Evolutionary conservation across 2,113 vertebrate species (phyloP).

Genomic region (Embiotoca jacksoni): DNA sequence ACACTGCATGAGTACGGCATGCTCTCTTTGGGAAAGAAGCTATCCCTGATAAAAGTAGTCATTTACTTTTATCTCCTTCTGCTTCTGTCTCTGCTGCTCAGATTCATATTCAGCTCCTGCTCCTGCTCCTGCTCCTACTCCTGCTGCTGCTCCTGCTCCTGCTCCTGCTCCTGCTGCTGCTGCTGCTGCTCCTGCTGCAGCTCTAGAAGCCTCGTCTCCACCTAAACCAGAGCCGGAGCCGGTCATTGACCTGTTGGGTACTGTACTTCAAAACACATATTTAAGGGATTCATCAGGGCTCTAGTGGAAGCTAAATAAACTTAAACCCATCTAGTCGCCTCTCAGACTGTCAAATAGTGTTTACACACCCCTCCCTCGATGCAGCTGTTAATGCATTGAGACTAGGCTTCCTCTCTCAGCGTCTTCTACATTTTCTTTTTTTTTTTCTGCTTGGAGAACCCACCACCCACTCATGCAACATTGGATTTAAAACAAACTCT

Average conservation of each 20-base stretch:
- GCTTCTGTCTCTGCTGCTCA: conserved; percentile 40
- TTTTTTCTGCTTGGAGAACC: no score
- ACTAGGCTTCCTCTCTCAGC: no score
- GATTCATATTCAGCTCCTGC: conserved; percentile 66
- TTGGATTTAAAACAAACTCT: no score
- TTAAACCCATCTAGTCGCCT: not conserved
- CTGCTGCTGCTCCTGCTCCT: conserved; percentile 43
- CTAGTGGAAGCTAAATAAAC: not conserved
- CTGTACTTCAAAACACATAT: conserved; percentile 66
- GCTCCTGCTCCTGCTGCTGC: conserved; percentile 26
- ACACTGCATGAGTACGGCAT: conserved; percentile 11
- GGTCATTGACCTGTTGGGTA: conserved; percentile 98
- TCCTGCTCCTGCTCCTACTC: conserved; percentile 43
- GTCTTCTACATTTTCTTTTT: not conserved
- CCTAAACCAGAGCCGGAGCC: conserved; percentile 90
- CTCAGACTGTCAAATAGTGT: no score
- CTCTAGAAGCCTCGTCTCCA: conserved; percentile 87
- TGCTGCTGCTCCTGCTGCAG: conserved; percentile 64
- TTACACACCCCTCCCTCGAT: no score
- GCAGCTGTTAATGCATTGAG: not conserved
- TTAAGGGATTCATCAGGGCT: not conserved
- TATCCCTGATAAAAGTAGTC: not conserved
- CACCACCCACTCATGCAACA: no score
- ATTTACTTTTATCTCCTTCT: conserved; percentile 1
- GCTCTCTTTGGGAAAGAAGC: conserved; percentile 6